phyloP scores from a whole-genome alignment of 2,113 vertebrate genomes.

The Urocitellus parryii region DNA sequence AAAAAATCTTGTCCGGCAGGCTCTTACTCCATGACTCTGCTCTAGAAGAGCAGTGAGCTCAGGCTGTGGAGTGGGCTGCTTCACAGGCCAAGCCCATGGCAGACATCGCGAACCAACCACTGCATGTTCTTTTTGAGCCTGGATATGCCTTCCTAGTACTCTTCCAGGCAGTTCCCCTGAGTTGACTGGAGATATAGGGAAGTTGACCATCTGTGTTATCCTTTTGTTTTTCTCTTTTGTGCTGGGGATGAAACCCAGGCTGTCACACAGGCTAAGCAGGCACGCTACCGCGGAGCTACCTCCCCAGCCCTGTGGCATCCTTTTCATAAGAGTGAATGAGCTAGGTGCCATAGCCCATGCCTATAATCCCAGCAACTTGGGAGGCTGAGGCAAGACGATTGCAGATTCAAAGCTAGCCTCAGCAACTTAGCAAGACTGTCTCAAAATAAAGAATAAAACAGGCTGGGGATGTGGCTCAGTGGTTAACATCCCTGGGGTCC shows the following conservation, averaged over 20 bases:
- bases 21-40: too few relatives aligned
- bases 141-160: neutral
- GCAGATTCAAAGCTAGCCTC: neutral
- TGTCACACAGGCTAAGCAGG: neutral
- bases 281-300: neutral
- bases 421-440: neutral
- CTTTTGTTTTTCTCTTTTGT: neutral
- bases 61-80: neutral
- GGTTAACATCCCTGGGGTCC: neutral
- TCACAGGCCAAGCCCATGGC: neutral
- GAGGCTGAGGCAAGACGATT: neutral
- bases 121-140: neutral
- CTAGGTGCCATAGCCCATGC: neutral
- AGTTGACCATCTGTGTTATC: neutral
- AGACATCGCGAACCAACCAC: constrained; percentile 7
- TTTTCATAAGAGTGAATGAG: neutral
- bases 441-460: too few relatives aligned
- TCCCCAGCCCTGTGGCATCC: neutral
- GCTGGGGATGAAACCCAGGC: neutral
- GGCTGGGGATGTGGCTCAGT: neutral
- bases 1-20: neutral
- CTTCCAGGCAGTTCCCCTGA: neutral
- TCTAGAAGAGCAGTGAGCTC: neutral
- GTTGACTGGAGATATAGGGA: neutral
- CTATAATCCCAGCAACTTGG: neutral